These are phyloP conservation scores for Schlechtendalia chinensis DNA, from an alignment of 1,140 invertebrate genomes.

Conservation along the genomic window DNA sequence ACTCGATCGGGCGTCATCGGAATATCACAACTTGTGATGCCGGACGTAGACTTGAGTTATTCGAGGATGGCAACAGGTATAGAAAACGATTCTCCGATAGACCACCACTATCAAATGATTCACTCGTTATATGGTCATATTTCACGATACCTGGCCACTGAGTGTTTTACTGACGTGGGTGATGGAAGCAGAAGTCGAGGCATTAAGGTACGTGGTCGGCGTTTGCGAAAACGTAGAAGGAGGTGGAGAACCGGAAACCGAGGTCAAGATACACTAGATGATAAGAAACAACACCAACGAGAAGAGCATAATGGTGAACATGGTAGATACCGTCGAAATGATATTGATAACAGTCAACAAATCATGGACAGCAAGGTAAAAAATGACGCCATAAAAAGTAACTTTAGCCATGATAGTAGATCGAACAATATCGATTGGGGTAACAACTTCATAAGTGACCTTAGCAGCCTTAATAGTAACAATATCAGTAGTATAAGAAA, in stretches of 20 bases:
- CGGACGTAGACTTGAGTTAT: slow-evolving; percentile 16
- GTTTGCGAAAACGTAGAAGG: slow-evolving; percentile 7
- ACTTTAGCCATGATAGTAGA: neutral
- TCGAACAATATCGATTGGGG: neutral
- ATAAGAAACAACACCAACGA: neutral
- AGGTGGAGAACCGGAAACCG: neutral
- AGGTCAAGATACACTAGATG: neutral
- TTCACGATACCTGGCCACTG: neutral
- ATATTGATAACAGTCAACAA: neutral
- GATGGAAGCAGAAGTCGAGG: neutral
- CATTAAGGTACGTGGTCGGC: neutral
- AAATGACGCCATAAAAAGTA: too few relatives aligned
- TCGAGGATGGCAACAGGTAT: neutral
- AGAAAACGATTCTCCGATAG: neutral
- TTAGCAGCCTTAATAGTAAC: neutral
- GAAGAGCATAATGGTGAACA: neutral
- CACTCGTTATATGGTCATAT: neutral
- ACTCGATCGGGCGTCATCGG: neutral
- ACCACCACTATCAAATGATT: neutral
- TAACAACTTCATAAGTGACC: neutral
- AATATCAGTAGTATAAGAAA: neutral
- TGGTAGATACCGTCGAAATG: neutral
- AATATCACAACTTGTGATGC: slow-evolving; percentile 2
- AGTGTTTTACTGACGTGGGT: neutral
- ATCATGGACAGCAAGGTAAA: neutral